phyloP scores from a whole-genome alignment of 1,140 invertebrate species.

The Macrotrachela quadricornifera region DNA sequence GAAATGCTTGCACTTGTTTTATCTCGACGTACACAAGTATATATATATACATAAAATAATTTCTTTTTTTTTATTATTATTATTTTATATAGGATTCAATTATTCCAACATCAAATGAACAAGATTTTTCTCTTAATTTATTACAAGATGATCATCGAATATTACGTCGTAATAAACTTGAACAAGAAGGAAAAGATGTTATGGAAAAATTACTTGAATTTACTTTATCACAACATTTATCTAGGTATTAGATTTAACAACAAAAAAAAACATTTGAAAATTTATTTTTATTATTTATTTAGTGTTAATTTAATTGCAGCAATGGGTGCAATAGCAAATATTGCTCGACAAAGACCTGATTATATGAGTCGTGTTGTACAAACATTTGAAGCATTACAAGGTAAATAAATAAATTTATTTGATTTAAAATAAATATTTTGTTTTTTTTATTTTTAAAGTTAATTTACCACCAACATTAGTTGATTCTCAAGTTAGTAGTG shows the following conservation, averaged over 20 bases:
- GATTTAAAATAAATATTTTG: not conserved
- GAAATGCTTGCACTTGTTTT: constrained; percentile 73
- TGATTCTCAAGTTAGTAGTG: constrained; percentile 72
- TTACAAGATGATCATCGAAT: constrained; percentile 45
- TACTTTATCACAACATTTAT: constrained; percentile 72
- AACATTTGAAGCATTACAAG: constrained; percentile 41
- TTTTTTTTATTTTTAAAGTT: constrained; percentile 5
- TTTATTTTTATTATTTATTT: constrained; percentile 19
- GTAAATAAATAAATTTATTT: constrained; percentile 18
- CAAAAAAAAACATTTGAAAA: not conserved
- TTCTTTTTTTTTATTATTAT: constrained; percentile 16
- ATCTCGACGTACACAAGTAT: constrained; percentile 35
- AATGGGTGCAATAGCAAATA: constrained; percentile 66
- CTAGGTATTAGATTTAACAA: no score
- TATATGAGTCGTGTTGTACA: constrained; percentile 62
- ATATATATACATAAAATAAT: constrained; percentile 6
- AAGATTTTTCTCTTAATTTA: constrained; percentile 62
- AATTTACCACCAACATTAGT: constrained; percentile 7
- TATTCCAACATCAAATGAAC: constrained; percentile 37
- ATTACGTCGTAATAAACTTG: constrained; percentile 58
- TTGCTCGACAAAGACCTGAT: constrained; percentile 65
- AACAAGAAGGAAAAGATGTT: constrained; percentile 74
- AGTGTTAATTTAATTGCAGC: constrained; percentile 88
- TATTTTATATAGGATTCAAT: constrained; percentile 19
- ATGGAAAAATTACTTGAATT: constrained; percentile 72